These are phyloP conservation scores for Andrena cerasifolii DNA, from an alignment of 1,140 invertebrate species.

Conservation along the genomic window DNA sequence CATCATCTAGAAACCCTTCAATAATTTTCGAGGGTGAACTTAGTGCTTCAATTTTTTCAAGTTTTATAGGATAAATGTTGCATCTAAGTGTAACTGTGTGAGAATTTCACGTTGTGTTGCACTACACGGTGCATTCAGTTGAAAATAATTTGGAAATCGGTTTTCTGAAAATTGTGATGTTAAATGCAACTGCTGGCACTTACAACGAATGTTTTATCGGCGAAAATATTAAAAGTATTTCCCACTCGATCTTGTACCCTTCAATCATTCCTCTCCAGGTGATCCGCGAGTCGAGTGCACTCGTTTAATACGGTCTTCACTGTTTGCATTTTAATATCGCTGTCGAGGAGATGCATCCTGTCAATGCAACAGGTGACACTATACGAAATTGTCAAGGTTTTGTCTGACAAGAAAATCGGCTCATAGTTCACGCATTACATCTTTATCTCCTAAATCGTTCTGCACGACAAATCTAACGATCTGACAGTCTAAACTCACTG, in stretches of 20 bases:
- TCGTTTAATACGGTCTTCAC: conserved; percentile 25
- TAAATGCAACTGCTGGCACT: no score
- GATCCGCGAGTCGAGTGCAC: not conserved
- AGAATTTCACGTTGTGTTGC: no score
- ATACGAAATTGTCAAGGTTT: conserved; percentile 70
- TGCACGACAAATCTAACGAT: no score
- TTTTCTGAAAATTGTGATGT: not conserved
- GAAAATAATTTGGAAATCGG: no score
- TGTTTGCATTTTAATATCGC: conserved; percentile 55
- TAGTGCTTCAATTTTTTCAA: no score
- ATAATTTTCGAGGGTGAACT: no score
- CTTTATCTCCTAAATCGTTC: conserved; percentile 38
- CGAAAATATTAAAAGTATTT: not conserved
- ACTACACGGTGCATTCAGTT: no score
- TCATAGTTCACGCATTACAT: conserved; percentile 16
- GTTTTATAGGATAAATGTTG: no score
- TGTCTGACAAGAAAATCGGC: conserved; percentile 68
- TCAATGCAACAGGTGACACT: conserved; percentile 70
- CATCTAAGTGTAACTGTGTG: no score
- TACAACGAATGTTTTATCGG: not conserved
- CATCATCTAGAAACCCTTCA: no score
- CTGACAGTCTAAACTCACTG: no score
- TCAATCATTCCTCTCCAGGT: no score
- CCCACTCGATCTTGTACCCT: not conserved
- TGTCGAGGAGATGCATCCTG: conserved; percentile 24